Conservation (phyloP, 1,140 invertebrate genomes). For the Chymomyza costata region DNA sequence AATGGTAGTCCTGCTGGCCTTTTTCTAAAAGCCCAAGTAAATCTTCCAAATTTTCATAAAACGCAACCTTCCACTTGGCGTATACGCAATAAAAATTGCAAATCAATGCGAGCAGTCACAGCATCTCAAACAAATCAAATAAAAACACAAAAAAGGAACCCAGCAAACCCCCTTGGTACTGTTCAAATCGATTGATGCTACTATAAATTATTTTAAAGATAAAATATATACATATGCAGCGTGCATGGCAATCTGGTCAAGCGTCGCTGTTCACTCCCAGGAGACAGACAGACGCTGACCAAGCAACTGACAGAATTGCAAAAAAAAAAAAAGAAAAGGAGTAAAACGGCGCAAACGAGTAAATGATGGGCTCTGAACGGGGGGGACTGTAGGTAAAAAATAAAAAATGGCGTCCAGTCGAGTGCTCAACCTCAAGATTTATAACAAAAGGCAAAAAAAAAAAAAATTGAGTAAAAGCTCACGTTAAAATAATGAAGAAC, state of each 20-base stretch:
- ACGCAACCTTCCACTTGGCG: too few relatives aligned
- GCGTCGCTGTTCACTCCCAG: constrained; percentile 30
- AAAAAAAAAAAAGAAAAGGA: constrained; percentile 39
- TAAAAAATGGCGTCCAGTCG: constrained; percentile 62
- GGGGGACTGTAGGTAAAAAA: constrained; percentile 36
- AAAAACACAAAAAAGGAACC: too few relatives aligned
- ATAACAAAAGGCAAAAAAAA: constrained; percentile 44
- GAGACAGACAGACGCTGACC: neutral
- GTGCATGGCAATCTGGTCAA: constrained; percentile 23
- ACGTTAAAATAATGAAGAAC: constrained; percentile 54
- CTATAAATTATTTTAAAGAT: constrained; percentile 58
- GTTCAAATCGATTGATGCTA: constrained; percentile 32
- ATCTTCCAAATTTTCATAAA: too few relatives aligned
- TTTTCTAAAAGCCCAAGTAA: too few relatives aligned
- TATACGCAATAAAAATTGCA: neutral
- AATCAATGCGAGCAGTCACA: constrained; percentile 3
- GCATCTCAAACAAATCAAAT: constrained; percentile 16
- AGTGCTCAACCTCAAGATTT: constrained; percentile 65
- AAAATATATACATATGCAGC: too few relatives aligned
- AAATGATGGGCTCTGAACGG: constrained; percentile 9
- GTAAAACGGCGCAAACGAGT: neutral
- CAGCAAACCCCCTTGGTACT: constrained; percentile 37
- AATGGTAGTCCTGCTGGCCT: too few relatives aligned
- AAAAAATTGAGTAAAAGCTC: constrained; percentile 34
- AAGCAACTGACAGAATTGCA: constrained; percentile 56